These are phyloP conservation scores for Acleris emargana DNA, from an alignment of 2,888 invertebrate species.

Conservation along the genomic window DNA sequence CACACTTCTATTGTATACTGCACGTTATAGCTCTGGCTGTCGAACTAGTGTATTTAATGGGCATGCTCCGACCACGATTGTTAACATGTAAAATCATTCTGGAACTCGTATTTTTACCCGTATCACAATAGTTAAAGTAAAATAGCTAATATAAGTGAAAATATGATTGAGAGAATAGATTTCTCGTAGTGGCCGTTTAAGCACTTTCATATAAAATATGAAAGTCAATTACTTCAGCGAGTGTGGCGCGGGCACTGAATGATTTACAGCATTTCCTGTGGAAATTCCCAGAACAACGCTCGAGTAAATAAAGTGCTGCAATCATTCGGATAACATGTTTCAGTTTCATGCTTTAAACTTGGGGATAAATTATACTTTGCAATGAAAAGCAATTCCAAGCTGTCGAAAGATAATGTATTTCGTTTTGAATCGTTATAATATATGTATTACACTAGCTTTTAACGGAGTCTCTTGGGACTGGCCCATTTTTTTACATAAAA, in stretches of 20 bases:
- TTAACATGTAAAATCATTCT: neutral
- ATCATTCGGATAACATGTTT: slow-evolving; percentile 28
- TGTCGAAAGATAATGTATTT: neutral
- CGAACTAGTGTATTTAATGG: slow-evolving; percentile 14
- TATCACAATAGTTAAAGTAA: too few species aligned
- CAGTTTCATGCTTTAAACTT: slow-evolving; percentile 26
- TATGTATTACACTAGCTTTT: too few species aligned
- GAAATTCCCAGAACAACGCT: slow-evolving; percentile 26
- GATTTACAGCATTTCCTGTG: slow-evolving; percentile 45
- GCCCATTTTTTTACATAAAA: too few species aligned
- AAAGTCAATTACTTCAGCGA: slow-evolving; percentile 24
- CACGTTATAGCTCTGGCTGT: slow-evolving; percentile 4
- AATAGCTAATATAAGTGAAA: neutral
- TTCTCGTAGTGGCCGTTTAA: slow-evolving; percentile 5
- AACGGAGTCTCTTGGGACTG: too few species aligned
- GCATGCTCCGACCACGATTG: neutral
- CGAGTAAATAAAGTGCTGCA: slow-evolving; percentile 30
- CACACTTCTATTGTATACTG: slow-evolving; percentile 14
- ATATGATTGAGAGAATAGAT: neutral
- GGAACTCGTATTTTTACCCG: too few species aligned
- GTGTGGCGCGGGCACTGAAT: slow-evolving; percentile 38
- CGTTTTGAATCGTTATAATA: too few species aligned
- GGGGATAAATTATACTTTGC: slow-evolving; percentile 16
- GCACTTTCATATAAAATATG: slow-evolving; percentile 28
- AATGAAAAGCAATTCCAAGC: slow-evolving; percentile 12